Evolutionary conservation across 2,797 vertebrate species (phyloP).

Genomic region (Astyanax mexicanus): DNA sequence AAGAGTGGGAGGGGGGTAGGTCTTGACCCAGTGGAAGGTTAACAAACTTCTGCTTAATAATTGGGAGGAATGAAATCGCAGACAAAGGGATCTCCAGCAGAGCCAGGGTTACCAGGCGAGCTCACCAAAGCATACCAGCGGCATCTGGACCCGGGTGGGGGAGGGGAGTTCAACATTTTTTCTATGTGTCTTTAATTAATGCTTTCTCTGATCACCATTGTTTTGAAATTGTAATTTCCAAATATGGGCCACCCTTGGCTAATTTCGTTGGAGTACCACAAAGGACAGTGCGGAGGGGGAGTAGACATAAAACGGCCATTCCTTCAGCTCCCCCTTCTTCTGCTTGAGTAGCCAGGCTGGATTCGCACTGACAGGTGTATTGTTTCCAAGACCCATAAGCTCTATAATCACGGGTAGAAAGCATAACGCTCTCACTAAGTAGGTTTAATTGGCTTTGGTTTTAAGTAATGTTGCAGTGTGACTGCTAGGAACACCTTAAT

Average conservation of each 20-base stretch:
- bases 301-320: conserved; percentile 89
- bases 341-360: conserved; percentile 92
- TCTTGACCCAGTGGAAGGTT: conserved; percentile 79
- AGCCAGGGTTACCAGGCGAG: conserved; percentile 72
- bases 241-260: conserved; percentile 81
- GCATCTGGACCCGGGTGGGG: conserved; percentile 49
- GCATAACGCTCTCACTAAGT: conserved; percentile 93
- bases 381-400: conserved; percentile 96
- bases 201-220: conserved; percentile 80
- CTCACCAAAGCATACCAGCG: conserved; percentile 77
- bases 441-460: conserved; percentile 98
- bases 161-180: conserved; percentile 64
- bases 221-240: conserved; percentile 78
- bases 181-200: conserved; percentile 85
- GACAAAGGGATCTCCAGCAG: conserved; percentile 78
- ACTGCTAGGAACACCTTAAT: conserved; percentile 91
- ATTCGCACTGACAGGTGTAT: conserved; percentile 98
- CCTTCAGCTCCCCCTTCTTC: conserved; percentile 86
- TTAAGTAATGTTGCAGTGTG: conserved; percentile 94
- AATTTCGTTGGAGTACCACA: conserved; percentile 72
- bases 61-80: conserved; percentile 75
- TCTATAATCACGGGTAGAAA: conserved; percentile 93
- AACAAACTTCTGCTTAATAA: conserved; percentile 83
- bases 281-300: conserved; percentile 83
- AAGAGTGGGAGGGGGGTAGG: conserved; percentile 60